Evolutionary conservation across 2,888 invertebrate species (phyloP), one percentile per base, ranked within the genome.

Genomic region (Uropetala carovei): DNA sequence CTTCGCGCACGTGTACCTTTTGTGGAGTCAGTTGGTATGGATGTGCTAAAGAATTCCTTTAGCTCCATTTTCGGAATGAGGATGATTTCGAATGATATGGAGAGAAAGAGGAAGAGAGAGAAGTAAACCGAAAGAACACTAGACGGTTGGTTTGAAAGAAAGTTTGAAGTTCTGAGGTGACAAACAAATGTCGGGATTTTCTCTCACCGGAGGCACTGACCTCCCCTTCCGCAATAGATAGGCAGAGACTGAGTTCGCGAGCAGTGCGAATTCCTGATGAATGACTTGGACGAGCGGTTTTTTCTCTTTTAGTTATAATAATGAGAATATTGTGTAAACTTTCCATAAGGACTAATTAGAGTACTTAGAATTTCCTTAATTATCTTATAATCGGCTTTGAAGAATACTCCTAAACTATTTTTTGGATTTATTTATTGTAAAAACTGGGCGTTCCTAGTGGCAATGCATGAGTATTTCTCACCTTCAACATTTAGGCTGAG

Each of bases 31-130:
- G 22, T 75, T 75, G 22, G 75, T 75, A 27, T 22, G 75, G 11
- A 27, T 22, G 22, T 27, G 75, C 75, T 75, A 75, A 75, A 75
- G 75, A 75, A 22, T 27, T 22, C 27, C 22, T 75, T 75, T 75
- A 75, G 75, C 75, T 75, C 11, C 27, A 22, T 27, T 27, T 75
- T 75, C 22, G 75, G 27, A 75, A 75, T 27, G 75, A 75, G 27
- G 75, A 75, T 75, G 75, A 75, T 75, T 75, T 75, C 7, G 27
- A 27, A 75, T 75, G 75, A 75, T 75, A 75, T 75, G 22, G 10
- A 27, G 27, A 14, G 10, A 22, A 75, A 14, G 27, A 75, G 10
- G n/a, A 64, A 64, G 22, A 22, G 68, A 18, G 22, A 14, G 27
- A 13, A 75, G 13, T 22, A 75, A 14, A 16, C 22, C 16, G 27